These are phyloP conservation scores for Hololepta plana DNA, from an alignment of 2,888 invertebrate species.

Conservation along the genomic window DNA sequence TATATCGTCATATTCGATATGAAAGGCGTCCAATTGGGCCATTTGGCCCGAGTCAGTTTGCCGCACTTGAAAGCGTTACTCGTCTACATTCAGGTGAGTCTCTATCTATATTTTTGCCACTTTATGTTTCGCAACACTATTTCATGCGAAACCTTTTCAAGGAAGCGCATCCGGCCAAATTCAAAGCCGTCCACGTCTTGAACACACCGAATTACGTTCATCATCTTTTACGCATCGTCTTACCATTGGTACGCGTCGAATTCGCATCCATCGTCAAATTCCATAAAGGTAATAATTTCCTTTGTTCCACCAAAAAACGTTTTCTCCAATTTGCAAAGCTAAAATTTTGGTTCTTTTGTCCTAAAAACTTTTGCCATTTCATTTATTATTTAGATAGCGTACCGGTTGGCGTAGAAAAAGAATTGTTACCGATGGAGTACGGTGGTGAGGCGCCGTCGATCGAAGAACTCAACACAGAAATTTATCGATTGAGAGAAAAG, in stretches of 20 bases:
- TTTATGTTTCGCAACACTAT: conserved; percentile 2
- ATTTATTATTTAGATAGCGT: conserved; percentile 14
- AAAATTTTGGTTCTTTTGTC: too few relatives aligned
- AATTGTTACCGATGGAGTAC: conserved; percentile 34
- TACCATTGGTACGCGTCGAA: conserved; percentile 44
- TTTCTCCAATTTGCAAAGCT: conserved; percentile 1
- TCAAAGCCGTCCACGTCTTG: conserved; percentile 45
- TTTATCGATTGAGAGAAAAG: conserved; percentile 35
- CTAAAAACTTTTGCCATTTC: neutral
- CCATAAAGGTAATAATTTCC: conserved; percentile 21
- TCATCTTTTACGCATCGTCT: conserved; percentile 45
- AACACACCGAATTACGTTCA: conserved; percentile 49
- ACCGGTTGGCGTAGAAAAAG: conserved; percentile 23
- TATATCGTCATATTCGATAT: conserved; percentile 50
- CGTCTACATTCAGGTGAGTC: conserved; percentile 43
- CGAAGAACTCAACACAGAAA: conserved; percentile 36
- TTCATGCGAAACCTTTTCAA: conserved; percentile 19
- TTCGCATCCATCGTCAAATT: conserved; percentile 41
- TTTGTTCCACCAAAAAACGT: conserved; percentile 25
- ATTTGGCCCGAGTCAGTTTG: conserved; percentile 42
- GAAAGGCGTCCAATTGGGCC: conserved; percentile 46
- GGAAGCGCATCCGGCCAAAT: conserved; percentile 47
- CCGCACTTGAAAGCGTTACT: conserved; percentile 44
- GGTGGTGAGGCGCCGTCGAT: conserved; percentile 38
- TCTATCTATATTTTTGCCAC: conserved; percentile 1